Evolutionary conservation across 2,797 vertebrate genomes (phyloP).

Genomic region (Coreius guichenoti): DNA sequence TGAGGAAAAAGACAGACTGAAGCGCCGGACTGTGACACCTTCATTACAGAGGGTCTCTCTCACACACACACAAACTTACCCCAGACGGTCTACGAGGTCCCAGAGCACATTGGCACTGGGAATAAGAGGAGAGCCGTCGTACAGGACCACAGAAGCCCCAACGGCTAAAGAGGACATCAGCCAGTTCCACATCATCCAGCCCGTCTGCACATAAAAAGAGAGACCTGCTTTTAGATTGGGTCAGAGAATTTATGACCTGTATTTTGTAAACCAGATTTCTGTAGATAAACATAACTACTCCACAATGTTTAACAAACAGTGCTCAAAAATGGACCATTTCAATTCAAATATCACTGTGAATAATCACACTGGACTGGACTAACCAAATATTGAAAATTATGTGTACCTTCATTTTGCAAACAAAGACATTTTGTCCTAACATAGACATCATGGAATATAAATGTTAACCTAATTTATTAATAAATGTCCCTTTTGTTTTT

Average conservation of each 20-base stretch:
- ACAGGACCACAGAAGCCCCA: conserved; percentile 91
- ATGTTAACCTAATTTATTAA: not conserved
- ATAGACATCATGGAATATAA: not conserved
- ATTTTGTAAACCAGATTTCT: not conserved
- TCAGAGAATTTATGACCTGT: not conserved
- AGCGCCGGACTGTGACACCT: conserved; percentile 17
- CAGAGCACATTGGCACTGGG: conserved; percentile 90
- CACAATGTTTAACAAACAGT: not conserved
- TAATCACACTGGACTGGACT: not conserved
- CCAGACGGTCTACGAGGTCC: conserved; percentile 92
- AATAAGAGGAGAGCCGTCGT: conserved; percentile 94
- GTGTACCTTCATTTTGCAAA: not conserved
- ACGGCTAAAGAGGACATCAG: conserved; percentile 88
- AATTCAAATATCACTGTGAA: not conserved
- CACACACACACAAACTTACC: conserved; percentile 77
- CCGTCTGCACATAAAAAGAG: conserved; percentile 76
- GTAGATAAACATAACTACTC: not conserved
- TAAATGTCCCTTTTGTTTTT: not conserved
- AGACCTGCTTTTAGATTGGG: not conserved
- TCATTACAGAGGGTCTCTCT: not conserved
- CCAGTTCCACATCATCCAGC: conserved; percentile 99
- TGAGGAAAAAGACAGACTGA: not conserved
- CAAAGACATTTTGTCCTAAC: not conserved
- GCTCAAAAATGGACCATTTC: not conserved
- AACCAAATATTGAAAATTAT: not conserved